These are phyloP conservation scores for Siniperca chuatsi DNA, from an alignment of 2,113 vertebrate species.

Conservation along the genomic window DNA sequence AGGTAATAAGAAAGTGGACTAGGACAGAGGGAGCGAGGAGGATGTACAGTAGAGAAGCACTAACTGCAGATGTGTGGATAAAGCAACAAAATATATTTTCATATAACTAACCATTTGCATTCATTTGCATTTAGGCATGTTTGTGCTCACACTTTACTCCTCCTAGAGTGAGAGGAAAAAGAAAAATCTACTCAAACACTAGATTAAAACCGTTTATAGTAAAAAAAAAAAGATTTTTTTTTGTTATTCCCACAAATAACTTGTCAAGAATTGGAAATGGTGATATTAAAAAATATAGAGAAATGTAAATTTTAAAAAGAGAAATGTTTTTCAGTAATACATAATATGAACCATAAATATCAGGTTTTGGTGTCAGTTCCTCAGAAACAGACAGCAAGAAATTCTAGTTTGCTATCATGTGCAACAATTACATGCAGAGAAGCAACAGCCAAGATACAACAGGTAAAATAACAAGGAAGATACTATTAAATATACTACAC, in stretches of 20 bases:
- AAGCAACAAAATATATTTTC: neutral
- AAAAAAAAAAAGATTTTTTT: neutral
- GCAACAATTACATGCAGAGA: neutral
- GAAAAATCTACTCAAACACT: neutral
- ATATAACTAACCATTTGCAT: neutral
- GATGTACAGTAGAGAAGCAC: neutral
- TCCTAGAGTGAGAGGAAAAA: neutral
- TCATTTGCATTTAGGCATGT: neutral
- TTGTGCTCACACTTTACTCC: neutral
- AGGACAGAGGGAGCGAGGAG: neutral
- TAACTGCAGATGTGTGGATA: neutral
- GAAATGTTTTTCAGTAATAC: neutral
- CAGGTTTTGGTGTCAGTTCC: neutral
- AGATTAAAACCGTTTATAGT: neutral
- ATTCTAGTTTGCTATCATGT: neutral
- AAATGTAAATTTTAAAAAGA: neutral
- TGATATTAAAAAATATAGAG: neutral
- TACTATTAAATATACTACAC: no score
- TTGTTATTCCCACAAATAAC: neutral
- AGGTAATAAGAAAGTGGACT: constrained; percentile 80
- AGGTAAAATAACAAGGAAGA: neutral
- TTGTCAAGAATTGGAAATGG: no score
- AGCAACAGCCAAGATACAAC: neutral
- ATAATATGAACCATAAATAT: neutral
- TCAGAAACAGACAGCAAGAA: neutral